Evolutionary conservation across 2,113 vertebrate species (phyloP).

Genomic region (Microtus montanus): DNA sequence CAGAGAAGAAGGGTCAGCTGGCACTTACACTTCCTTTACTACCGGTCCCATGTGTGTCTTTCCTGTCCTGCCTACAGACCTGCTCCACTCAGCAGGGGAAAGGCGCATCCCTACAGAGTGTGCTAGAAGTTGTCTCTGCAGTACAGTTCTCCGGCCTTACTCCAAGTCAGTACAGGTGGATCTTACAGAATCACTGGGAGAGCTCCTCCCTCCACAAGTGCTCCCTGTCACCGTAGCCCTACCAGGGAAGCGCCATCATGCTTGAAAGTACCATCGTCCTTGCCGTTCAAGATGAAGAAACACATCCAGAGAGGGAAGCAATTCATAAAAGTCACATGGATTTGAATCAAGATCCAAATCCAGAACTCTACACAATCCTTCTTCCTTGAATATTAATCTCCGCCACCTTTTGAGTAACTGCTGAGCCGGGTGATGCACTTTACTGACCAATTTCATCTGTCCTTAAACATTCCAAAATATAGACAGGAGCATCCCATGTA

Average conservation of each 20-base stretch:
- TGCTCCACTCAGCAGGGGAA: not conserved
- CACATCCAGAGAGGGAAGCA: constrained; percentile 30
- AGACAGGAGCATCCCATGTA: not conserved
- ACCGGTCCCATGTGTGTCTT: not conserved
- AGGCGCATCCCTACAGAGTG: not conserved
- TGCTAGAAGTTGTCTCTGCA: not conserved
- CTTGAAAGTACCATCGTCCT: not conserved
- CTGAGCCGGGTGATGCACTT: not conserved
- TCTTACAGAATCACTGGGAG: constrained; percentile 2
- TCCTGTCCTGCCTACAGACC: not conserved
- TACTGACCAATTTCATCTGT: not conserved
- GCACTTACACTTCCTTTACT: not conserved
- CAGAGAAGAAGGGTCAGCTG: not conserved
- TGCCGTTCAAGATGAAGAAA: constrained; percentile 44
- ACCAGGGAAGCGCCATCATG: not conserved
- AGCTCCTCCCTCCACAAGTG: not conserved
- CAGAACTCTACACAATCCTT: not conserved
- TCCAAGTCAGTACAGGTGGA: constrained; percentile 2
- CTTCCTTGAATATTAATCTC: not conserved
- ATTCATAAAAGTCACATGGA: not conserved
- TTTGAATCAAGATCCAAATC: constrained; percentile 5
- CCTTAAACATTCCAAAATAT: not conserved
- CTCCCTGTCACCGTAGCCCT: not conserved
- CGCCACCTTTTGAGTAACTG: not conserved
- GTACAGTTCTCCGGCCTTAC: not conserved